phyloP scores from a whole-genome alignment of 2,888 invertebrate genomes.

The Epirrhoe tristata region DNA sequence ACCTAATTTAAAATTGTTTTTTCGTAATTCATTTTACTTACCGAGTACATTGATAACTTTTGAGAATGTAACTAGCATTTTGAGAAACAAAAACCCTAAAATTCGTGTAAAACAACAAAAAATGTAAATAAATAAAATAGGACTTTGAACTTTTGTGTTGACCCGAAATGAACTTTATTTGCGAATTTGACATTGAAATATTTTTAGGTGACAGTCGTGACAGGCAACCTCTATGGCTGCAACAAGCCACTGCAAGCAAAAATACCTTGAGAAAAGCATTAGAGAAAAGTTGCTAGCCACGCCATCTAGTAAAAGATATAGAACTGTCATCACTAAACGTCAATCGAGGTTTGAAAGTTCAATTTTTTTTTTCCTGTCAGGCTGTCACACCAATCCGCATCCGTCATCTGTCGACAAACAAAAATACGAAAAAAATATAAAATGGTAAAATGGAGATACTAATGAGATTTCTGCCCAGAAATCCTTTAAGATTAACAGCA shows the following conservation, averaged over 20 bases:
- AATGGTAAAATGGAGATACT: conserved; percentile 85
- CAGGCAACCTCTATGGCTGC: no score
- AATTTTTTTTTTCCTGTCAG: neutral
- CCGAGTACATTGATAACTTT: conserved; percentile 62
- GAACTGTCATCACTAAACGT: neutral
- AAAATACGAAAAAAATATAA: conserved; percentile 68
- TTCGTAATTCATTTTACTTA: conserved; percentile 46
- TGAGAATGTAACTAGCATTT: conserved; percentile 62
- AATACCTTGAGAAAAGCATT: no score
- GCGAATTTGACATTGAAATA: neutral
- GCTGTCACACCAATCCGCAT: neutral
- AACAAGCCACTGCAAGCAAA: neutral
- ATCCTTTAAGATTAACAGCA: conserved; percentile 67
- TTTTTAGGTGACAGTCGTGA: neutral
- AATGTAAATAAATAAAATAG: conserved; percentile 23
- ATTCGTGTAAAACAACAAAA: neutral
- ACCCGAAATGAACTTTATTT: neutral
- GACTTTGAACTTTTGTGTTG: conserved; percentile 59
- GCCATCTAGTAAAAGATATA: neutral
- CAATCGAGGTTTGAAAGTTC: neutral
- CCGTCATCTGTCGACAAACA: conserved; percentile 57
- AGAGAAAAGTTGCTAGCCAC: neutral
- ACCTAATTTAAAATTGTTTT: neutral
- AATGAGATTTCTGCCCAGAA: conserved; percentile 75
- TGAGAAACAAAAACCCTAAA: conserved; percentile 22